A percentile compares a stretch with the other conserved stretches of the same genome.
These are phyloP conservation scores for Pristionchus arcanus DNA, from an alignment of 2,888 invertebrate genomes.

Conservation along the genomic window DNA sequence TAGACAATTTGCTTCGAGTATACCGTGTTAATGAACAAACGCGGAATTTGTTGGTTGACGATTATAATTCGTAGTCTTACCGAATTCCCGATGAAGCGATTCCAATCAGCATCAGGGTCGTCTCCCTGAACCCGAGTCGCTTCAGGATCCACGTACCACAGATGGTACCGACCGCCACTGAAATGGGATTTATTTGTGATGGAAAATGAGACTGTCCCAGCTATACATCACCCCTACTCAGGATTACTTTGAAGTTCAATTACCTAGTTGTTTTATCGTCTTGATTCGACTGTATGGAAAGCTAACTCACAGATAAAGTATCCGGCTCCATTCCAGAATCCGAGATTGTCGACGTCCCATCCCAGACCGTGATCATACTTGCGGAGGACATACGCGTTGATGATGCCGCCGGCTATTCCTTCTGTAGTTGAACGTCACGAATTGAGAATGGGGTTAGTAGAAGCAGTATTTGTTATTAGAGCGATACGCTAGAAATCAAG, in stretches of 20 bases:
- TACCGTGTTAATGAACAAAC: too few species aligned
- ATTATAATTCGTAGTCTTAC: slow-evolving; percentile 33
- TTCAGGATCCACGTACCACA: slow-evolving; percentile 64
- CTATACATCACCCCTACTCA: too few species aligned
- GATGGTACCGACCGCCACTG: slow-evolving; percentile 68
- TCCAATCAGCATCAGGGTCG: slow-evolving; percentile 68
- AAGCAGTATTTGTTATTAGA: background rate
- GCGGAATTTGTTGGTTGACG: too few species aligned
- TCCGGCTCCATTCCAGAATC: slow-evolving; percentile 70
- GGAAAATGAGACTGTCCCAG: too few species aligned
- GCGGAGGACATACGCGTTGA: slow-evolving; percentile 69
- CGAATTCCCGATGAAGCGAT: slow-evolving; percentile 62
- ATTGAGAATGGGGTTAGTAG: slow-evolving; percentile 13
- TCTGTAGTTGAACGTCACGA: slow-evolving; percentile 6
- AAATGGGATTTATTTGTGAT: slow-evolving; percentile 14
- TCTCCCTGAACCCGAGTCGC: slow-evolving; percentile 64
- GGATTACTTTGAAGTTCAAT: too few species aligned
- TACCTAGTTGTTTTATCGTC: too few species aligned
- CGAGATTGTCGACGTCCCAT: slow-evolving; percentile 66
- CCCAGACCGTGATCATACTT: slow-evolving; percentile 59
- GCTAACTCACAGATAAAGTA: slow-evolving; percentile 62
- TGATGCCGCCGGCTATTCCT: slow-evolving; percentile 59
- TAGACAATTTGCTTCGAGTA: too few species aligned
- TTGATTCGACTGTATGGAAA: too few species aligned
- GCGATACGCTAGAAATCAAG: too few species aligned